These are phyloP conservation scores for Drosophila virilis DNA, from an alignment of 1,140 invertebrate species.

Conservation along the genomic window DNA sequence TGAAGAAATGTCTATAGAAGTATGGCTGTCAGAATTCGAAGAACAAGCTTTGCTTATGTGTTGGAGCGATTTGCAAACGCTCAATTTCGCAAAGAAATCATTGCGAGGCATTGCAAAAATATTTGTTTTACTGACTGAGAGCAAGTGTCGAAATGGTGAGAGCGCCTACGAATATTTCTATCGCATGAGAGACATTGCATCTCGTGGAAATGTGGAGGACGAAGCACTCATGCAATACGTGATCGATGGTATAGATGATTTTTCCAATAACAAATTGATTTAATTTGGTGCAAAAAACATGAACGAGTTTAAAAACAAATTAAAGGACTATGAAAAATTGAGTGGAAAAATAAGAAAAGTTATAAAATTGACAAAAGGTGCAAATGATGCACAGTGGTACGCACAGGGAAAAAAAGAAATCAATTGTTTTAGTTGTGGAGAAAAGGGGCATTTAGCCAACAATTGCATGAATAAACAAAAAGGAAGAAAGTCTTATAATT, in stretches of 20 bases:
- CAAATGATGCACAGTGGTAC: not conserved
- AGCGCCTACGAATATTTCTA: not conserved
- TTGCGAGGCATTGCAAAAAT: too few relatives aligned
- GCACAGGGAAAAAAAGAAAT: not conserved
- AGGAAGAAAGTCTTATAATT: not conserved
- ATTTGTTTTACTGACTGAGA: too few relatives aligned
- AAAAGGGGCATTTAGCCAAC: not conserved
- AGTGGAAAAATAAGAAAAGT: not conserved
- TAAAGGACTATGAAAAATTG: not conserved
- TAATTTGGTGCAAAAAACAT: too few relatives aligned
- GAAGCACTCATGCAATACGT: conserved; percentile 2
- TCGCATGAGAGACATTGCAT: not conserved
- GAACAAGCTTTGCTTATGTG: too few relatives aligned
- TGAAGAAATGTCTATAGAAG: too few relatives aligned
- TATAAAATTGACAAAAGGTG: not conserved
- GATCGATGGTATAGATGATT: conserved; percentile 4
- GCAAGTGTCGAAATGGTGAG: not conserved
- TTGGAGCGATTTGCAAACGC: too few relatives aligned
- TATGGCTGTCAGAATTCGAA: too few relatives aligned
- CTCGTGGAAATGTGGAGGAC: conserved; percentile 5
- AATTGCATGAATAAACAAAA: not conserved
- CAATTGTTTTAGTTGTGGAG: not conserved
- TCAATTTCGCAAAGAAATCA: too few relatives aligned
- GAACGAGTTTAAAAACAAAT: too few relatives aligned
- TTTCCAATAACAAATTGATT: not conserved